A percentile compares a stretch with the other conserved stretches of the same genome.
phyloP scores from a whole-genome alignment of 2,113 vertebrate genomes.

The Oxygymnocypris stewartii region DNA sequence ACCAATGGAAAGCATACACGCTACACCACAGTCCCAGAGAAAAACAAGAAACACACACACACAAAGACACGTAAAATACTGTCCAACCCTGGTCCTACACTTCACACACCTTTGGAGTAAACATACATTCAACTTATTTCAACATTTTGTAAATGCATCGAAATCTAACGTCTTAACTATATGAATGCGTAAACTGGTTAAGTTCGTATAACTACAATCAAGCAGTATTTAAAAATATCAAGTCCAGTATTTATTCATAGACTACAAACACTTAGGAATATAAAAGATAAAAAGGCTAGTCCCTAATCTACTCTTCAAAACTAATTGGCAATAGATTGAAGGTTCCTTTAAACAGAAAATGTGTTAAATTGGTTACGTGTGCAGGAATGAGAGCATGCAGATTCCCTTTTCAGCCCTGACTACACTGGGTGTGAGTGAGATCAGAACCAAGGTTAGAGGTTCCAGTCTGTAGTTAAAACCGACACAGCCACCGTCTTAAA shows the following conservation, averaged over 20 bases:
- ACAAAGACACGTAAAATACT: slow-evolving; percentile 45
- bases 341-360: slow-evolving; percentile 27
- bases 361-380: slow-evolving; percentile 33
- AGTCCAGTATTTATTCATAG: slow-evolving; percentile 50
- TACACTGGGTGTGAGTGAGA: slow-evolving; percentile 45
- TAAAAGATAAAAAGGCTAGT: slow-evolving; percentile 49
- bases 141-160: background rate
- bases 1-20: slow-evolving; percentile 42
- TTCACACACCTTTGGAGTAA: slow-evolving; percentile 55
- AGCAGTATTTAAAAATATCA: slow-evolving; percentile 52
- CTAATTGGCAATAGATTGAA: slow-evolving; percentile 16
- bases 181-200: slow-evolving; percentile 43
- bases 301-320: slow-evolving; percentile 45
- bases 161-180: slow-evolving; percentile 23
- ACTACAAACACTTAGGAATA: slow-evolving; percentile 45
- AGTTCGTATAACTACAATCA: slow-evolving; percentile 42
- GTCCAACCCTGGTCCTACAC: slow-evolving; percentile 59
- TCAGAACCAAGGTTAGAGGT: slow-evolving; percentile 59
- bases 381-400: slow-evolving; percentile 40
- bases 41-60: slow-evolving; percentile 48
- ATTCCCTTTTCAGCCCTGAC: slow-evolving; percentile 34
- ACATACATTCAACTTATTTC: slow-evolving; percentile 48
- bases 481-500: slow-evolving; percentile 47
- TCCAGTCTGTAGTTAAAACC: slow-evolving; percentile 49
- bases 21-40: slow-evolving; percentile 46